These are phyloP conservation scores for Ptychobarbus kaznakovi DNA, from an alignment of 2,797 vertebrate genomes.

Conservation along the genomic window DNA sequence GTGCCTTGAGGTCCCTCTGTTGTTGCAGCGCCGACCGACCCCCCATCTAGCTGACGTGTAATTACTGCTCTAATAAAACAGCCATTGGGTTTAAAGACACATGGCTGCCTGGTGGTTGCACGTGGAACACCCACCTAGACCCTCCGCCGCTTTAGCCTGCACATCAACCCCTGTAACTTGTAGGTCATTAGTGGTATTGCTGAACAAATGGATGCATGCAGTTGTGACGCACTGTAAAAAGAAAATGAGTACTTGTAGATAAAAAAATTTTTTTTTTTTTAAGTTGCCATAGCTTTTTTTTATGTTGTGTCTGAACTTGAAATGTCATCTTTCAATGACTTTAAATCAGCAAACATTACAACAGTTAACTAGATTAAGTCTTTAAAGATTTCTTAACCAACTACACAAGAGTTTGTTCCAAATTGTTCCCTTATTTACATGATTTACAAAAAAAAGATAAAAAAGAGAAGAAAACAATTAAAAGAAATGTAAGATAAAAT, in stretches of 20 bases:
- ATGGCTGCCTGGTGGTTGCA: slow-evolving; percentile 33
- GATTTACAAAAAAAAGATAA: neutral
- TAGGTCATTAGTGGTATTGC: slow-evolving; percentile 30
- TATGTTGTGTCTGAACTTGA: neutral
- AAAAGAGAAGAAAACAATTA: neutral
- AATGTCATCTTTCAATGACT: neutral
- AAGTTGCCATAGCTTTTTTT: neutral
- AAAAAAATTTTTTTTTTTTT: too few relatives aligned
- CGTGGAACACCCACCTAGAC: slow-evolving; percentile 60
- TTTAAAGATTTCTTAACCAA: neutral
- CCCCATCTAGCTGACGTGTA: slow-evolving; percentile 62
- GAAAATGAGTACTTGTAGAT: neutral
- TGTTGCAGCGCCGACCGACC: slow-evolving; percentile 49
- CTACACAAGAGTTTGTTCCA: neutral
- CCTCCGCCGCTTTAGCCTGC: neutral
- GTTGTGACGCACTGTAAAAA: neutral
- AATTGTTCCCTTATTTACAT: neutral
- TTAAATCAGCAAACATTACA: neutral
- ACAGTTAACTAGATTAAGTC: neutral
- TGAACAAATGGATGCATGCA: slow-evolving; percentile 30
- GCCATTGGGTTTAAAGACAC: slow-evolving; percentile 54
- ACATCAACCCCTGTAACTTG: slow-evolving; percentile 36
- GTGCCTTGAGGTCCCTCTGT: slow-evolving; percentile 60
- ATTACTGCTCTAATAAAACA: slow-evolving; percentile 75
- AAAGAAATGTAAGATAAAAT: neutral